phyloP scores from a whole-genome alignment of 1,140 invertebrate genomes.

The Agrypnia vestita region DNA sequence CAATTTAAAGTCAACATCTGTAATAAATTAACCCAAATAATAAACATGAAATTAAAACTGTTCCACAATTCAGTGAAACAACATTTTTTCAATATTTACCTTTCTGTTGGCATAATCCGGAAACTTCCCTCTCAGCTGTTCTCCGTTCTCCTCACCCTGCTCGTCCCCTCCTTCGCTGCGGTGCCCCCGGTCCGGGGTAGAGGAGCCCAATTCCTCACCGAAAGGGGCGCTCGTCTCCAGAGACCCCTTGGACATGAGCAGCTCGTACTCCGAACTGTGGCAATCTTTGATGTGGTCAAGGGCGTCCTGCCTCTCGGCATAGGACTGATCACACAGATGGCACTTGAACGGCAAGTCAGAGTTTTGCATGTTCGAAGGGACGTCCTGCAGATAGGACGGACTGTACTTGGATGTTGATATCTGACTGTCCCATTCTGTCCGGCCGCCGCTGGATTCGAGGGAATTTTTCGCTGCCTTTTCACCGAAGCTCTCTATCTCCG shows the following conservation, averaged over 20 bases:
- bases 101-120: constrained; percentile 92
- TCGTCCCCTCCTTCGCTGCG: constrained; percentile 72
- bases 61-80: too few relatives aligned
- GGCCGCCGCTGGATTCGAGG: constrained; percentile 24
- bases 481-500: background rate
- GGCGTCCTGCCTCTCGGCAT: constrained; percentile 83
- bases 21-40: too few relatives aligned
- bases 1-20: too few relatives aligned
- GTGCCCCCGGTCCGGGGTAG: constrained; percentile 51
- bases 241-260: constrained; percentile 86
- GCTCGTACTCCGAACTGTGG: constrained; percentile 83
- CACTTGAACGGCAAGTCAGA: constrained; percentile 91
- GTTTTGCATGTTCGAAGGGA: constrained; percentile 54
- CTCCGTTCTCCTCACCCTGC: constrained; percentile 73
- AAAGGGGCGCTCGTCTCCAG: constrained; percentile 75
- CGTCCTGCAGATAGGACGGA: constrained; percentile 52
- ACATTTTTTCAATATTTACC: constrained; percentile 75
- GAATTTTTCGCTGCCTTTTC: constrained; percentile 14
- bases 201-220: constrained; percentile 51
- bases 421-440: constrained; percentile 63
- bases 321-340: constrained; percentile 92
- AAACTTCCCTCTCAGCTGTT: constrained; percentile 80
- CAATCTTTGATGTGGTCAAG: constrained; percentile 84
- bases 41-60: too few relatives aligned
- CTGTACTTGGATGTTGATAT: constrained; percentile 54